These are phyloP conservation scores for Coptodon rendalli DNA, from an alignment of 2,113 vertebrate species.

Conservation along the genomic window DNA sequence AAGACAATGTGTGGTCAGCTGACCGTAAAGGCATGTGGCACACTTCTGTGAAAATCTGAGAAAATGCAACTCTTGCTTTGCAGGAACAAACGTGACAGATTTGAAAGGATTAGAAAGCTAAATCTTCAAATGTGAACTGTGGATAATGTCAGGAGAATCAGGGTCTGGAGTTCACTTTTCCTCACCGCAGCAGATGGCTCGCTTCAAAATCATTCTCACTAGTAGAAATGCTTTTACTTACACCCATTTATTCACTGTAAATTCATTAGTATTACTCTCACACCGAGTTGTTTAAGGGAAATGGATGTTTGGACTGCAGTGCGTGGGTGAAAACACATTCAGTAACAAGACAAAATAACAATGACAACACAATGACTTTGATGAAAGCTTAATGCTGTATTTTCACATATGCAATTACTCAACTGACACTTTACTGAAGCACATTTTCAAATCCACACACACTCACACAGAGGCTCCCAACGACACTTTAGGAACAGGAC, in stretches of 20 bases:
- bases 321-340: background rate
- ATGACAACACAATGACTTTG: background rate
- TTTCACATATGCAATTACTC: conserved; percentile 29
- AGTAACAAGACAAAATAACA: background rate
- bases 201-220: background rate
- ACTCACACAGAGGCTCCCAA: background rate
- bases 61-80: background rate
- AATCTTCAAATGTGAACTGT: background rate
- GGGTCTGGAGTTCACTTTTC: background rate
- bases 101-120: background rate
- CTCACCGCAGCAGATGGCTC: background rate
- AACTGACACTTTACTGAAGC: background rate
- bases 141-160: background rate
- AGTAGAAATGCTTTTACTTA: background rate
- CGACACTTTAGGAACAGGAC: background rate
- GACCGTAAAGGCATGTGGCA: conserved; percentile 42
- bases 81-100: background rate
- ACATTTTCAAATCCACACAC: background rate
- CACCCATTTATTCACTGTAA: background rate
- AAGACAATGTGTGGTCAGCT: conserved; percentile 3
- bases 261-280: background rate
- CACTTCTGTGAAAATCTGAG: conserved; percentile 3
- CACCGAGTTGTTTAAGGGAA: rapidly evolving
- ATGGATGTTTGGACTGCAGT: background rate
- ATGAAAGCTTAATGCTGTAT: conserved; percentile 28